These are phyloP conservation scores for Coelopa pilipes DNA, from an alignment of 2,888 invertebrate genomes.

Conservation along the genomic window DNA sequence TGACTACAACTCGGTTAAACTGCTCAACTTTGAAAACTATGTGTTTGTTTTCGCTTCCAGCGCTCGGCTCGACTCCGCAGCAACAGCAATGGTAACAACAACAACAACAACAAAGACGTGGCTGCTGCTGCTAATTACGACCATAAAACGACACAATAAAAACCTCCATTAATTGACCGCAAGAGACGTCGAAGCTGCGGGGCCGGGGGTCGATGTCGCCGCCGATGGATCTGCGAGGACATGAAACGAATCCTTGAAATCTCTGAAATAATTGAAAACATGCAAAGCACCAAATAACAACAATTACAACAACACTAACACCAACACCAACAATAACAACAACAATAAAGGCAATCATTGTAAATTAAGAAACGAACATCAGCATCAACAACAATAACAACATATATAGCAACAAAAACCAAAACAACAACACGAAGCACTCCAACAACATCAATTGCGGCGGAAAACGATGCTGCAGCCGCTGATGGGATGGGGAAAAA, in stretches of 20 bases:
- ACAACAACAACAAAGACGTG: conserved; percentile 32
- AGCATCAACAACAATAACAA: conserved; percentile 30
- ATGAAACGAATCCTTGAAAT: conserved; percentile 43
- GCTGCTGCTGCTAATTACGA: conserved; percentile 28
- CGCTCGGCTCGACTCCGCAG: background rate
- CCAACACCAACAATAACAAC: conserved; percentile 32
- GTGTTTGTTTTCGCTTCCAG: background rate
- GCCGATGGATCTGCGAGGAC: conserved; percentile 42
- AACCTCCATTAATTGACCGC: conserved; percentile 49
- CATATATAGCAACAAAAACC: conserved; percentile 17
- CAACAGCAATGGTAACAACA: conserved; percentile 19
- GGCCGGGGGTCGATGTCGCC: background rate
- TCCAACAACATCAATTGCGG: conserved; percentile 17
- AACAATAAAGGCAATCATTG: conserved; percentile 27
- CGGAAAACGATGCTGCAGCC: background rate
- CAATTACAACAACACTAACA: conserved; percentile 38
- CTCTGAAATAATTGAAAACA: conserved; percentile 38
- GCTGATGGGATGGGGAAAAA: background rate
- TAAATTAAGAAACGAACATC: conserved; percentile 18
- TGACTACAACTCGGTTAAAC: too few relatives aligned
- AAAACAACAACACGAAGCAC: conserved; percentile 9
- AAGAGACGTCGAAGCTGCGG: conserved; percentile 39
- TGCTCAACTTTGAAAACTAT: background rate
- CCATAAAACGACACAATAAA: conserved; percentile 41
- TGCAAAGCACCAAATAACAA: conserved; percentile 32